Conservation (phyloP, 2,888 invertebrate genomes). For the Meteorus colon region DNA sequence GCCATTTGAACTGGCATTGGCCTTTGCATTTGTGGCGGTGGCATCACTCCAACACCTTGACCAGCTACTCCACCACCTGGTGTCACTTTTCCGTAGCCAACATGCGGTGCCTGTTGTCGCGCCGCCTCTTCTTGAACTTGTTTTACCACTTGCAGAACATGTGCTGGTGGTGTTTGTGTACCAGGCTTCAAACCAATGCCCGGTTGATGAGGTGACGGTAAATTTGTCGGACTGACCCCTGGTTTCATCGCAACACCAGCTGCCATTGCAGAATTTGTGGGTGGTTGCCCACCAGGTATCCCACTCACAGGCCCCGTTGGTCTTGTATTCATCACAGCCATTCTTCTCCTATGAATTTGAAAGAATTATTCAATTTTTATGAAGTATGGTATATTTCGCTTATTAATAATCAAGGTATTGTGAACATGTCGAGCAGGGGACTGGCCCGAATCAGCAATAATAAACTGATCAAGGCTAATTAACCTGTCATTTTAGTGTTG, state of each 20-base stretch:
- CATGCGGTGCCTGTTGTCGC: slow-evolving; percentile 88
- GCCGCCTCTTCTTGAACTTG: slow-evolving; percentile 95
- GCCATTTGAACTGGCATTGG: slow-evolving; percentile 75
- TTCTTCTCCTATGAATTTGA: slow-evolving; percentile 77
- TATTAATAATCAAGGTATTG: neutral
- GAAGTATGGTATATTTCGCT: neutral
- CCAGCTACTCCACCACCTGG: slow-evolving; percentile 74
- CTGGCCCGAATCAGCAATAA: slow-evolving; percentile 43
- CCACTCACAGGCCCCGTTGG: slow-evolving; percentile 74
- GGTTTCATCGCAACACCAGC: slow-evolving; percentile 76
- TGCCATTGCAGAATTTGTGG: slow-evolving; percentile 75
- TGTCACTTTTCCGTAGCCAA: slow-evolving; percentile 83
- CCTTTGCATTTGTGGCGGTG: slow-evolving; percentile 77
- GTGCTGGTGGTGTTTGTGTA: slow-evolving; percentile 84
- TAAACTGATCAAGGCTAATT: slow-evolving; percentile 39
- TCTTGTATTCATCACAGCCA: slow-evolving; percentile 88
- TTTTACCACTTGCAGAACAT: slow-evolving; percentile 88
- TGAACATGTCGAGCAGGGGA: slow-evolving; percentile 42
- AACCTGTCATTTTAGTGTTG: slow-evolving; percentile 40
- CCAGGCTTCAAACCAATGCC: slow-evolving; percentile 81
- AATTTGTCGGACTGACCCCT: slow-evolving; percentile 70
- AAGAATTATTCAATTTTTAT: neutral
- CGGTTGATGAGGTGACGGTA: slow-evolving; percentile 75
- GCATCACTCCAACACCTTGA: slow-evolving; percentile 74
- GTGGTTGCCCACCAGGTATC: slow-evolving; percentile 66